Conservation (phyloP, 2,797 vertebrate species). For the Chrysolophus pictus region DNA sequence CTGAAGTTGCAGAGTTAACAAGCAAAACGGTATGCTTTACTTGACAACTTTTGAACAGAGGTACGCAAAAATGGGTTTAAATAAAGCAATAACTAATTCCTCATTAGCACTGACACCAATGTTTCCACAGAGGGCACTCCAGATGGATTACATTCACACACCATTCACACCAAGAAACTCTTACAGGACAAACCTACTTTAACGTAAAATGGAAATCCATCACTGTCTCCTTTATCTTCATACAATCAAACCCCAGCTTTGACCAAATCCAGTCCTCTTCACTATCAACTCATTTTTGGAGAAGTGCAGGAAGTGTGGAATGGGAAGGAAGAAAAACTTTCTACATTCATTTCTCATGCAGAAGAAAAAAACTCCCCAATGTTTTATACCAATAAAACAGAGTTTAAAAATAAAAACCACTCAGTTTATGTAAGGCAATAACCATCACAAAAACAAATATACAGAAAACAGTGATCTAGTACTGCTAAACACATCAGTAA, state of each 20-base stretch:
- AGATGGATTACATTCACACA: not conserved
- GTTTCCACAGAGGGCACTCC: not conserved
- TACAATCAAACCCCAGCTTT: not conserved
- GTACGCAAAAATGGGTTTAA: not conserved
- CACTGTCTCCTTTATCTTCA: not conserved
- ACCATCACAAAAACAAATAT: not conserved
- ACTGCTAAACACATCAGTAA: not conserved
- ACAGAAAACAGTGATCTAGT: not conserved
- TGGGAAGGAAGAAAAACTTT: not conserved
- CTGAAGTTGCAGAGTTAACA: not conserved
- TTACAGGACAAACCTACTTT: not conserved
- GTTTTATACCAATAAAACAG: not conserved
- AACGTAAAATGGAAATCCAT: not conserved
- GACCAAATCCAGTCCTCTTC: not conserved
- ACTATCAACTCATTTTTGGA: not conserved
- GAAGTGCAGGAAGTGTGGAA: not conserved
- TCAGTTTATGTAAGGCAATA: not conserved
- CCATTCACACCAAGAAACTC: not conserved
- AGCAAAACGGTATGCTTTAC: not conserved
- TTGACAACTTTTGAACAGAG: not conserved
- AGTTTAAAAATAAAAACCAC: not conserved
- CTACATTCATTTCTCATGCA: not conserved
- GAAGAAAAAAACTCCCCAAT: not conserved
- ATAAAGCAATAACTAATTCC: not conserved
- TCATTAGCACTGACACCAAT: not conserved